These are phyloP conservation scores for Chlorops oryzae DNA, from an alignment of 1,140 invertebrate species.

Conservation along the genomic window DNA sequence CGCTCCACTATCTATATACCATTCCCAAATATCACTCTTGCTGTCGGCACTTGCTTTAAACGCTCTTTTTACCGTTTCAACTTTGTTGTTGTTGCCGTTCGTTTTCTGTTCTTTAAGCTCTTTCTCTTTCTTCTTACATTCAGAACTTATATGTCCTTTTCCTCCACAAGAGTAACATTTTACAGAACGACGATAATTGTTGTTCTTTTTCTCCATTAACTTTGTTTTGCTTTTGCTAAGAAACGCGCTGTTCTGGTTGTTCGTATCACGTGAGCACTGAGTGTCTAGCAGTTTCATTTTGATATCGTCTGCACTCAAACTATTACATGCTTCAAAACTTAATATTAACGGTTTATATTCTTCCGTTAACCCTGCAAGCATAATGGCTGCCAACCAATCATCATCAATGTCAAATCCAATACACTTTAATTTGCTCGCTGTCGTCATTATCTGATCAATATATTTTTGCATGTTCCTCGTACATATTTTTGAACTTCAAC, in stretches of 20 bases:
- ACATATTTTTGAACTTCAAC: too few relatives aligned
- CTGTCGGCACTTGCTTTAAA: conserved; percentile 17
- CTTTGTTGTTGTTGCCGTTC: too few relatives aligned
- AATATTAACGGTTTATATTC: conserved; percentile 42
- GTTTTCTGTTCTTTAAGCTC: too few relatives aligned
- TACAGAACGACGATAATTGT: conserved; percentile 13
- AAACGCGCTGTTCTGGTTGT: not conserved
- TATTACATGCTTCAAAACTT: too few relatives aligned
- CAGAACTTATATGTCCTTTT: conserved; percentile 7
- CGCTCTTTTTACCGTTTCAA: conserved; percentile 1
- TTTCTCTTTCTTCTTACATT: conserved; percentile 1
- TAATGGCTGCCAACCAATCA: conserved; percentile 36
- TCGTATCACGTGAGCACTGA: not conserved
- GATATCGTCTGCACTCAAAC: conserved; percentile 28
- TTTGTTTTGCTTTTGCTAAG: not conserved
- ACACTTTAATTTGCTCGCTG: too few relatives aligned
- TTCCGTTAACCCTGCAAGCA: conserved; percentile 38
- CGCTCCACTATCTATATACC: conserved; percentile 31
- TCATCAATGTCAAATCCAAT: conserved; percentile 18
- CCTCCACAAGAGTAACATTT: conserved; percentile 16
- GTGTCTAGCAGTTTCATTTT: conserved; percentile 26
- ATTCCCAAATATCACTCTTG: conserved; percentile 15
- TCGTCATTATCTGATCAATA: not conserved
- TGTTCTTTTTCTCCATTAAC: conserved; percentile 7
- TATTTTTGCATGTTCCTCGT: not conserved